Conservation (phyloP, 2,113 vertebrate genomes). For the Coturnix japonica region DNA sequence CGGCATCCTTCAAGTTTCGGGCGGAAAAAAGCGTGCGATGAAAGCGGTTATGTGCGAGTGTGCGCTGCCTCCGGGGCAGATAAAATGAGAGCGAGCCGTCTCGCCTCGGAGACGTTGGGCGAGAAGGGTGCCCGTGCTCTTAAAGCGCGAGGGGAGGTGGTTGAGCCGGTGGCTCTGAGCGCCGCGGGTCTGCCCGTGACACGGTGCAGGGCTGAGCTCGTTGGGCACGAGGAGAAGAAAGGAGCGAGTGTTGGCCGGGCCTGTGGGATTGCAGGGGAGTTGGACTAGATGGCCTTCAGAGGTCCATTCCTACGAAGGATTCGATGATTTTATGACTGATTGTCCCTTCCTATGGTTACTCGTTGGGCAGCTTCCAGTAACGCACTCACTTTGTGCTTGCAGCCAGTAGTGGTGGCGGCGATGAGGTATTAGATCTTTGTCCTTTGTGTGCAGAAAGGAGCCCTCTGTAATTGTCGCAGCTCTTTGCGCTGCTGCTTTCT, state of each 20-base stretch:
- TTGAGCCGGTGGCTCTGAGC: background rate
- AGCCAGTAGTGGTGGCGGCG: constrained; percentile 24
- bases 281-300: too few species aligned
- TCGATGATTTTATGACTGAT: too few species aligned
- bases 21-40: background rate
- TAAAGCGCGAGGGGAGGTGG: background rate
- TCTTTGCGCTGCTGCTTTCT: constrained; percentile 1
- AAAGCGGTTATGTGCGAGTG: background rate
- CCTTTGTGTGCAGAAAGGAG: constrained; percentile 70
- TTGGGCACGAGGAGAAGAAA: background rate
- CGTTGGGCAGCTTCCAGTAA: background rate
- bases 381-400: background rate
- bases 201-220: background rate
- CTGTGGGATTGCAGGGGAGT: background rate
- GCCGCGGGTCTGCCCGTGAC: background rate
- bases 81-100: constrained; percentile 15
- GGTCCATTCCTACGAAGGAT: too few species aligned
- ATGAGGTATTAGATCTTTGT: constrained; percentile 51
- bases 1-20: constrained; percentile 8
- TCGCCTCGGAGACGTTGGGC: background rate
- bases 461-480: constrained; percentile 48
- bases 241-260: background rate
- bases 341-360: background rate
- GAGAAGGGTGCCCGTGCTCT: background rate
- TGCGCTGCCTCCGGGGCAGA: constrained; percentile 53